Percentiles rank a stretch among this genome's conserved stretches.
Evolutionary conservation across 2,797 vertebrate genomes (phyloP).

Genomic region (Dromococcyx pavoninus): DNA sequence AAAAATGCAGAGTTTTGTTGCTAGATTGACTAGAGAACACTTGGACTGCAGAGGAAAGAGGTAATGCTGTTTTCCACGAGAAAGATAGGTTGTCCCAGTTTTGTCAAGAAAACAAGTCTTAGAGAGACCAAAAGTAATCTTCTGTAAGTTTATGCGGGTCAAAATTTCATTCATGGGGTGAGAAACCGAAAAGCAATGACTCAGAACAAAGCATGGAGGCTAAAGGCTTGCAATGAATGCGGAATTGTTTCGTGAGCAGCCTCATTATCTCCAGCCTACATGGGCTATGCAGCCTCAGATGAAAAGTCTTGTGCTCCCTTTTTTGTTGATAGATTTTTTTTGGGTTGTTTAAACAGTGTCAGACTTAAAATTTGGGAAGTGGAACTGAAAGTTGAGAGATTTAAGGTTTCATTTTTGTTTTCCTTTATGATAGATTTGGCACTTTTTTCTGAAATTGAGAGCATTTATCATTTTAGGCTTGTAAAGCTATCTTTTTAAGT

Average conservation of each 20-base stretch:
- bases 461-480: neutral
- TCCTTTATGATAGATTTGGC: neutral
- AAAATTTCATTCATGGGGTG: neutral
- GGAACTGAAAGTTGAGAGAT: neutral
- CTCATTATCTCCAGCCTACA: neutral
- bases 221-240: neutral
- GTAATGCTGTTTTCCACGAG: neutral
- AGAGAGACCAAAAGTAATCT: neutral
- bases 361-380: neutral
- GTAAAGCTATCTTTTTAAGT: neutral
- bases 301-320: neutral
- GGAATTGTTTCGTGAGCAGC: neutral
- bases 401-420: conserved; percentile 6
- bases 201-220: neutral
- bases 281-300: neutral
- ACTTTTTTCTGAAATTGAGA: neutral
- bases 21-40: neutral
- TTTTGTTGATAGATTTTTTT: neutral
- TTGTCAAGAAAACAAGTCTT: neutral
- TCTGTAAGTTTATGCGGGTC: neutral
- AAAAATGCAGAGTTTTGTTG: neutral
- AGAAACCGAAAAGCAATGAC: neutral
- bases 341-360: neutral
- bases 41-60: neutral
- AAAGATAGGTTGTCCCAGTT: neutral